Conservation (phyloP, 2,797 vertebrate species). For the Carapus acus region DNA sequence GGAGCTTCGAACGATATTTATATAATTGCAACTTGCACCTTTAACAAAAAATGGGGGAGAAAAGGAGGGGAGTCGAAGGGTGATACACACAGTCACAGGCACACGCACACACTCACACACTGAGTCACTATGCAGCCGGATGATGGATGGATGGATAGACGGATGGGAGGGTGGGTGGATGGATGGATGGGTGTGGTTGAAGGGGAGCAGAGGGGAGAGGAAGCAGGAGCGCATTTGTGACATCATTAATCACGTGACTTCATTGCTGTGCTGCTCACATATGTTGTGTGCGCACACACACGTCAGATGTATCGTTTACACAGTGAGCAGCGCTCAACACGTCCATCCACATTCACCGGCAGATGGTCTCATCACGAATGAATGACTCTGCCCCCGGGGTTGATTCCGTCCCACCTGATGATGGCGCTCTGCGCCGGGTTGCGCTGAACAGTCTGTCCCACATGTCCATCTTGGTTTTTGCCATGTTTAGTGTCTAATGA, state of each 20-base stretch:
- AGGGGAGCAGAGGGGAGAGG: no score
- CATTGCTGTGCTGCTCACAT: no score
- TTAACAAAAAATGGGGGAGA: constrained; percentile 20
- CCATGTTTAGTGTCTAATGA: no score
- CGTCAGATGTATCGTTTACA: no score
- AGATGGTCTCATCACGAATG: constrained; percentile 2
- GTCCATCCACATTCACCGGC: constrained; percentile 2
- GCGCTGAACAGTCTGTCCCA: neutral
- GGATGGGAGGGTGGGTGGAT: no score
- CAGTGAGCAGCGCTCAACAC: neutral
- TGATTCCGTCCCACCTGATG: constrained; percentile 3
- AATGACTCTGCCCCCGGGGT: neutral
- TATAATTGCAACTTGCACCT: constrained; percentile 32
- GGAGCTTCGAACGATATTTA: constrained; percentile 42
- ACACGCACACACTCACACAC: constrained; percentile 6
- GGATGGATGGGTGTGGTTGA: no score
- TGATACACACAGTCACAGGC: constrained; percentile 17
- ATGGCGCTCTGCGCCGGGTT: neutral
- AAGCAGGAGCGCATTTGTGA: no score
- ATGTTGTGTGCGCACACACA: no score
- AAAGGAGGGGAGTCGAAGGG: constrained; percentile 47
- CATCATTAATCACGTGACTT: no score
- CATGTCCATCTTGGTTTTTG: no score
- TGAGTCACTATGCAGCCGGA: neutral
- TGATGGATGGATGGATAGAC: no score